Conservation (phyloP, 2,113 vertebrate genomes). For the Muscicapa adusta region DNA sequence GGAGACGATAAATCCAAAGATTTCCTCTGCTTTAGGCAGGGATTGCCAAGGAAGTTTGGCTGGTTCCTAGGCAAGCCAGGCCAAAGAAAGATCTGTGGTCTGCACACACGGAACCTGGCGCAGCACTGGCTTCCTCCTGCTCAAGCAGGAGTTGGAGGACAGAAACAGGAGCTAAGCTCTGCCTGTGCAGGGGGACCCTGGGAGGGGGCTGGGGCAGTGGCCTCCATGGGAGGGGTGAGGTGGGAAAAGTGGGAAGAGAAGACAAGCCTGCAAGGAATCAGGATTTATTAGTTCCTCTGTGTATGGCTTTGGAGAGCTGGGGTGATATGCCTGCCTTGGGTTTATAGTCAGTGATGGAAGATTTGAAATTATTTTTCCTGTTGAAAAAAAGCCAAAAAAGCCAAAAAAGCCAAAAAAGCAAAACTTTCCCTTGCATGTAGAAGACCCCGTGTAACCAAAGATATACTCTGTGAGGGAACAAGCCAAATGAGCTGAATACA, state of each 20-base stretch:
- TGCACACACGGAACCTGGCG: constrained; percentile 5
- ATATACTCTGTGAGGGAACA: background rate
- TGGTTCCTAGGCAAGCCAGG: background rate
- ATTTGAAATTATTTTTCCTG: constrained; percentile 26
- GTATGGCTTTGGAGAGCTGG: background rate
- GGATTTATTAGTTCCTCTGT: constrained; percentile 50
- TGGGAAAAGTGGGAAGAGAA: constrained; percentile 23
- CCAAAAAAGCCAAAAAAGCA: background rate
- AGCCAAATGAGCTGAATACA: background rate
- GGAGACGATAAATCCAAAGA: background rate
- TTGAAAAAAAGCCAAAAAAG: background rate
- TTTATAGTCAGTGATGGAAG: constrained; percentile 18
- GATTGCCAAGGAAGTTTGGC: constrained; percentile 45
- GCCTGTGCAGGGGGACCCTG: background rate
- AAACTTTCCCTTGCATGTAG: background rate
- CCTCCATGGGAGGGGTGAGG: background rate
- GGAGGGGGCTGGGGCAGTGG: background rate
- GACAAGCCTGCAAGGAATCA: background rate
- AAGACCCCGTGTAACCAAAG: background rate
- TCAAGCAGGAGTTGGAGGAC: background rate
- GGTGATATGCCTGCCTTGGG: background rate
- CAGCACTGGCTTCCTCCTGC: background rate
- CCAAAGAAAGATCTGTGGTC: background rate
- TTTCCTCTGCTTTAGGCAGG: constrained; percentile 9
- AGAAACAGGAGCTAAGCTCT: constrained; percentile 17